A percentile compares a stretch with the other conserved stretches of the same genome.
These are phyloP conservation scores for Aradophagus sp. DNA, from an alignment of 1,140 invertebrate species.

Conservation along the genomic window DNA sequence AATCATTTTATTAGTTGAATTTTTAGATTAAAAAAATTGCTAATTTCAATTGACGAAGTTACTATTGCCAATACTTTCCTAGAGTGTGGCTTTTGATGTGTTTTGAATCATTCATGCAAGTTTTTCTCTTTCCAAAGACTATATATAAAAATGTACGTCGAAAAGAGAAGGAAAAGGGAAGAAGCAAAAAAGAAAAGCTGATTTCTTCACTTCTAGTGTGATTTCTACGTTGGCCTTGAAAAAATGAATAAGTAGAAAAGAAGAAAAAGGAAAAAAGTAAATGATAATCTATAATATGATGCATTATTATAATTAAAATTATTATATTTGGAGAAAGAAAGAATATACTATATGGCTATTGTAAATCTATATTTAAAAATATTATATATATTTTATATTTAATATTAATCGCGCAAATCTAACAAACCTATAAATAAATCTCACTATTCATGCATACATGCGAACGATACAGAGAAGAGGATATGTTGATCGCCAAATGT, in stretches of 20 bases:
- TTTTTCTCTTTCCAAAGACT: constrained; percentile 59
- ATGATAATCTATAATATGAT: constrained; percentile 63
- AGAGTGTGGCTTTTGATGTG: too few species aligned
- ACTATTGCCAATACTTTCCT: too few species aligned
- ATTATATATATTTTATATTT: constrained; percentile 72
- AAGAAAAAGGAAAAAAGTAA: too few species aligned
- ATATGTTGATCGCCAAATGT: constrained; percentile 62
- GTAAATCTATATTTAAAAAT: constrained; percentile 65
- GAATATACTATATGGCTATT: constrained; percentile 63
- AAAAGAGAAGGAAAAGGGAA: constrained; percentile 1
- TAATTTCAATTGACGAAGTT: too few species aligned
- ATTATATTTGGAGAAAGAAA: constrained; percentile 62
- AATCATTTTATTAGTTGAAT: too few species aligned
- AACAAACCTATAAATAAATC: constrained; percentile 63
- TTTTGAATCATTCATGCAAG: constrained; percentile 5
- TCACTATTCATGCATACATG: constrained; percentile 61
- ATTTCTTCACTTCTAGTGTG: constrained; percentile 69
- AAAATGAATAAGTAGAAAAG: too few species aligned
- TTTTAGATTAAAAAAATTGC: too few species aligned
- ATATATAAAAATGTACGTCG: constrained; percentile 24
- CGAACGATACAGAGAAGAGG: constrained; percentile 55
- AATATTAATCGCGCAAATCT: constrained; percentile 66
- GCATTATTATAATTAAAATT: constrained; percentile 47
- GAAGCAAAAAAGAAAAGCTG: constrained; percentile 54
- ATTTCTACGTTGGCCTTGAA: constrained; percentile 73